Conservation (phyloP, 2,113 vertebrate species). For the Orientallactaga bullata region DNA sequence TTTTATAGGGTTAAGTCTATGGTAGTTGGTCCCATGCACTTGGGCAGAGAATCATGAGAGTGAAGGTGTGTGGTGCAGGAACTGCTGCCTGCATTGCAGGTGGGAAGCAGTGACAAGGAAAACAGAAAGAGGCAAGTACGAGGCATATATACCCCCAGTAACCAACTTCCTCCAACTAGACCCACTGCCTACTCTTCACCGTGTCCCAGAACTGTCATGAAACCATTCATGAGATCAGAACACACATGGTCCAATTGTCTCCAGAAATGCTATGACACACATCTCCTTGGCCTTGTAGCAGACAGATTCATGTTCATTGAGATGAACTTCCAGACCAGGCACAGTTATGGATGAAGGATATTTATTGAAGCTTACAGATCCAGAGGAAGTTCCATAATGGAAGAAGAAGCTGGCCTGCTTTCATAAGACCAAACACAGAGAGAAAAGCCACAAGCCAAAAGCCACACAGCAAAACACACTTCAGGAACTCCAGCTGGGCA, state of each 20-base stretch:
- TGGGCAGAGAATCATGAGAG: not conserved
- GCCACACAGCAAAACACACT: too few relatives aligned
- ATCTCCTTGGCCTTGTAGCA: too few relatives aligned
- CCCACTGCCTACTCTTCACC: not conserved
- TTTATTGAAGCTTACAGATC: too few relatives aligned
- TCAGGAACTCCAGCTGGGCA: too few relatives aligned
- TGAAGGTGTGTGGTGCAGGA: not conserved
- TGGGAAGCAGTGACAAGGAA: not conserved
- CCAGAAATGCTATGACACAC: not conserved
- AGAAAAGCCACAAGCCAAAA: too few relatives aligned
- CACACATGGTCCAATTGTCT: not conserved
- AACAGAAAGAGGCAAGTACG: not conserved
- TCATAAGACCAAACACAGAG: too few relatives aligned
- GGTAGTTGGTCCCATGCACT: not conserved
- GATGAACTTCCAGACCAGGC: too few relatives aligned
- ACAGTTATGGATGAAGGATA: too few relatives aligned
- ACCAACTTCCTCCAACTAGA: not conserved
- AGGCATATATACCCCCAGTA: too few relatives aligned
- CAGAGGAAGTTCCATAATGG: too few relatives aligned
- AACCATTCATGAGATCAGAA: not conserved
- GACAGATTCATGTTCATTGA: too few relatives aligned
- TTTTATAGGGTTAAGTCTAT: not conserved
- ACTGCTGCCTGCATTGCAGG: not conserved
- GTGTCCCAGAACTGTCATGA: not conserved
- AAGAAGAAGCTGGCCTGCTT: too few relatives aligned